These are phyloP conservation scores for Aplysia californica DNA, from an alignment of 1,140 invertebrate genomes.

Conservation along the genomic window DNA sequence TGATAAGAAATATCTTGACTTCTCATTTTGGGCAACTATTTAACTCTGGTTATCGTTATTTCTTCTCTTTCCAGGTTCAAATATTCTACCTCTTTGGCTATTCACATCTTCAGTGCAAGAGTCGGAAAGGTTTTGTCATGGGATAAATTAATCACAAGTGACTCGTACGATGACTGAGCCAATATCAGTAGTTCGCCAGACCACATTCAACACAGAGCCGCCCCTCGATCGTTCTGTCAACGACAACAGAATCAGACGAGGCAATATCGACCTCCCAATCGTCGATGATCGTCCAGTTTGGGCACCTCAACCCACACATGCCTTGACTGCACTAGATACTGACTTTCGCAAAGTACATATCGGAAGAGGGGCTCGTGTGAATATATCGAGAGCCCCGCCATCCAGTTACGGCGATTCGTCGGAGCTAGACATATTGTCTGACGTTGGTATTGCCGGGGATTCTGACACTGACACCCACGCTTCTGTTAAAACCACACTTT, in stretches of 20 bases:
- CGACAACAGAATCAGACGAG: not conserved
- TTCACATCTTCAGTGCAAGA: too few species aligned
- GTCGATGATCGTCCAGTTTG: not conserved
- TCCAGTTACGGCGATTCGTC: not conserved
- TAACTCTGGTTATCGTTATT: too few species aligned
- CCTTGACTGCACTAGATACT: not conserved
- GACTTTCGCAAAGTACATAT: not conserved
- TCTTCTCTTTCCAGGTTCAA: too few species aligned
- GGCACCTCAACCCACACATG: not conserved
- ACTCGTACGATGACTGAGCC: not conserved
- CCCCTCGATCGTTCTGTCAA: not conserved
- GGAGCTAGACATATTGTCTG: not conserved
- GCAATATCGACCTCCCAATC: not conserved
- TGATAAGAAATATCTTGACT: too few species aligned
- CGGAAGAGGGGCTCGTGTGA: not conserved
- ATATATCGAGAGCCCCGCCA: not conserved
- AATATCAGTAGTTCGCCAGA: not conserved
- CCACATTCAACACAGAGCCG: conserved; percentile 15
- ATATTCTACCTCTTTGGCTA: too few species aligned
- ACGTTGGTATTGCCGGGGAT: not conserved
- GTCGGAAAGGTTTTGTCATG: too few species aligned
- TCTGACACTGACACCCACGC: not conserved
- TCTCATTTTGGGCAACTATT: too few species aligned
- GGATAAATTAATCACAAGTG: too few species aligned
- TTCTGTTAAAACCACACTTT: not conserved